Conservation (phyloP, 2,113 vertebrate genomes). For the Caranx melampygus region DNA sequence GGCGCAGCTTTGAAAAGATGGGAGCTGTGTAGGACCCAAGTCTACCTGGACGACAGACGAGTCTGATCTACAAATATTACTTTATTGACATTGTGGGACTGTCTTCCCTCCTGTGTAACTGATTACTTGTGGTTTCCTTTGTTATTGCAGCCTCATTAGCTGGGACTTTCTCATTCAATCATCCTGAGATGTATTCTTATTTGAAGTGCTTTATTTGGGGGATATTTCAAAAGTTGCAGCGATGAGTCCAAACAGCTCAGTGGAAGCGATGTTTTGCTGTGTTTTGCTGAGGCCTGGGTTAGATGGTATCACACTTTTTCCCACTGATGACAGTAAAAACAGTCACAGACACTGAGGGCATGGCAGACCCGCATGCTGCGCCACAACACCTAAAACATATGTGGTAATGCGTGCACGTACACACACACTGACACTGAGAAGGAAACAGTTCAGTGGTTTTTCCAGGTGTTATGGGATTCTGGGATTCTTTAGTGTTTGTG, state of each 20-base stretch:
- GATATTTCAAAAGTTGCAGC: not conserved
- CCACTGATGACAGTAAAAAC: conserved; percentile 86
- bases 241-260: not conserved
- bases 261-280: conserved; percentile 43
- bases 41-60: not conserved
- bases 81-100: conserved; percentile 60
- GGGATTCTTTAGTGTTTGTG: conserved; percentile 68
- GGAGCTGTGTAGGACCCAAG: not conserved
- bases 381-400: conserved; percentile 30
- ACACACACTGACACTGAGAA: not conserved
- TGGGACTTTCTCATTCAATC: not conserved
- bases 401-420: not conserved
- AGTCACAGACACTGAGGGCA: conserved; percentile 70
- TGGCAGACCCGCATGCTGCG: conserved; percentile 71
- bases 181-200: not conserved
- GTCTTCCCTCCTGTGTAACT: conserved; percentile 2
- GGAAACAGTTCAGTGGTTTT: conserved; percentile 58
- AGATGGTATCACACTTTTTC: conserved; percentile 82
- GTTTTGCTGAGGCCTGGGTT: conserved; percentile 79
- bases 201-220: not conserved
- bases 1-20: not conserved
- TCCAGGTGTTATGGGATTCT: conserved; percentile 74
- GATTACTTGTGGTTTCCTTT: conserved; percentile 21
- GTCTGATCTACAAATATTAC: conserved; percentile 36
- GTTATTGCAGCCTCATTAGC: not conserved